phyloP scores from a whole-genome alignment of 2,888 invertebrate species.

The Cephus pygmeus region DNA sequence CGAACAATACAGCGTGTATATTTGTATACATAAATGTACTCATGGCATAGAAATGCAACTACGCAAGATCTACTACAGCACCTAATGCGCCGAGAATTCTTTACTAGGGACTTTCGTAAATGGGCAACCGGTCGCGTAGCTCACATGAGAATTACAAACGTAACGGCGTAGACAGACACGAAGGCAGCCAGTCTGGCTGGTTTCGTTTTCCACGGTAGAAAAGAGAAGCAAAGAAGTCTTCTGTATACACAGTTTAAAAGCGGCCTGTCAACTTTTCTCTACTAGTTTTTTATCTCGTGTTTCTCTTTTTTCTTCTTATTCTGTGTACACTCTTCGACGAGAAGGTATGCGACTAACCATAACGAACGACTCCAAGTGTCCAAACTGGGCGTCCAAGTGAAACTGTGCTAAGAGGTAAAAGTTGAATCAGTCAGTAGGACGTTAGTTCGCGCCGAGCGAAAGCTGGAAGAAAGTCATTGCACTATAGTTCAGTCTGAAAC shows the following conservation, averaged over 20 bases:
- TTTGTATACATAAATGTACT: neutral
- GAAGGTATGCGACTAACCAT: neutral
- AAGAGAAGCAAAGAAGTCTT: neutral
- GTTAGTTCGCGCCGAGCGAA: conserved; percentile 45
- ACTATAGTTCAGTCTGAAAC: conserved; percentile 13
- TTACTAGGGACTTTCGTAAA: neutral
- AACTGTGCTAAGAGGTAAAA: conserved; percentile 64
- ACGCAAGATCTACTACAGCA: neutral
- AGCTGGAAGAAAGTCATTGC: conserved; percentile 59
- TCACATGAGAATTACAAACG: neutral
- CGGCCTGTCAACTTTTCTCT: neutral
- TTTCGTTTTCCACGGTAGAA: neutral
- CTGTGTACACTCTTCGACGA: neutral
- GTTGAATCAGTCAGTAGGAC: conserved; percentile 60
- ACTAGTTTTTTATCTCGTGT: neutral
- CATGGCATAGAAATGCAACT: neutral
- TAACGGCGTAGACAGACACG: neutral
- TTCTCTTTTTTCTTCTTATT: conserved; percentile 15
- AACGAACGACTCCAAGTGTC: conserved; percentile 11
- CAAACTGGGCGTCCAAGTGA: conserved; percentile 41
- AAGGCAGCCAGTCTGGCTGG: neutral
- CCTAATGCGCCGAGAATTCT: neutral
- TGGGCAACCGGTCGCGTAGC: neutral
- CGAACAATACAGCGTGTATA: neutral
- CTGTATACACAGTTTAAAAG: neutral